Evolutionary conservation across 2,888 invertebrate species (phyloP).

Genomic region (Venusia cambrica): DNA sequence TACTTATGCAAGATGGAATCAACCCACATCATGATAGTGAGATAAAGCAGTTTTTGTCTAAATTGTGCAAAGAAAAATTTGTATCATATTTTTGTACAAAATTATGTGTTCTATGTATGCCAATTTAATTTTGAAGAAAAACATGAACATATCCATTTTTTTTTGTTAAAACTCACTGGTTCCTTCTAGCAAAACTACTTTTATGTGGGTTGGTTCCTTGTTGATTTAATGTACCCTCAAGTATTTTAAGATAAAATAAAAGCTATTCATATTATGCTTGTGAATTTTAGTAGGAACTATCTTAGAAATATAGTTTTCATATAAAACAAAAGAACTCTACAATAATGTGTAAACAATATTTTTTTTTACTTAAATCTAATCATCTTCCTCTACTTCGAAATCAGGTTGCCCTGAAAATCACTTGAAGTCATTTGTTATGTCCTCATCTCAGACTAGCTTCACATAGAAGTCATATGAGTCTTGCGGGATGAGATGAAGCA

Average conservation of each 20-base stretch:
- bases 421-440: slow-evolving; percentile 20
- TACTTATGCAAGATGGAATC: no score
- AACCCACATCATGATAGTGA: no score
- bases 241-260: no score
- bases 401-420: slow-evolving; percentile 20
- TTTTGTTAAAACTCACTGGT: no score
- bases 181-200: slow-evolving; percentile 19
- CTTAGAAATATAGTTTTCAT: no score
- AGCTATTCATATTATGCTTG: no score
- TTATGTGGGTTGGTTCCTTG: slow-evolving; percentile 13
- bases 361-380: slow-evolving; percentile 10
- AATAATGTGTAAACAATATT: no score
- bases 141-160: slow-evolving; percentile 13
- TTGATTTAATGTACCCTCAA: no score
- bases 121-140: slow-evolving; percentile 15
- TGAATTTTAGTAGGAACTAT: no score
- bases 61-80: slow-evolving; percentile 14
- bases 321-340: no score
- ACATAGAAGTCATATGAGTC: slow-evolving; percentile 19
- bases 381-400: slow-evolving; percentile 10
- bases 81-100: slow-evolving; percentile 16
- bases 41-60: slow-evolving; percentile 11
- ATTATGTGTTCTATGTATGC: slow-evolving; percentile 13
- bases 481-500: slow-evolving; percentile 23
- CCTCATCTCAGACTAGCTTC: slow-evolving; percentile 12